A percentile compares a stretch with the other conserved stretches of the same genome.
Evolutionary conservation across 2,113 vertebrate genomes (phyloP).

Genomic region (Sapajus apella): DNA sequence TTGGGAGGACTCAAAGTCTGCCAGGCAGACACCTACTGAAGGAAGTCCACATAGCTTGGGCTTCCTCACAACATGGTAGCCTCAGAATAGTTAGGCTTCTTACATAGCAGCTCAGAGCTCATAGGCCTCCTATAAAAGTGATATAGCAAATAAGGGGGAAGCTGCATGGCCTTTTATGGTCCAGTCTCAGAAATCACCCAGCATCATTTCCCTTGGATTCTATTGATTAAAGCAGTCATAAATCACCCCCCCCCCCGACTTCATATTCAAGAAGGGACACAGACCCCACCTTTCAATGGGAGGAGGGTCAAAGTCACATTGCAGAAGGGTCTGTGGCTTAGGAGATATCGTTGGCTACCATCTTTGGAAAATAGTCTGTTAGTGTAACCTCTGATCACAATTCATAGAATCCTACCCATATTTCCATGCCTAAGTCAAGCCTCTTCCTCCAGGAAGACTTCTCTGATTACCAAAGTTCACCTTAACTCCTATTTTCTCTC

Average conservation of each 20-base stretch:
- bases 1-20: background rate
- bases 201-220: background rate
- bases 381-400: background rate
- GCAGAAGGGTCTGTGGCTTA: background rate
- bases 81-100: background rate
- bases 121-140: background rate
- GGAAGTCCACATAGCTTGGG: background rate
- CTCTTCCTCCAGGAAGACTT: slow-evolving; percentile 1
- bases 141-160: background rate
- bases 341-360: background rate
- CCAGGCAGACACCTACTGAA: background rate
- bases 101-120: background rate
- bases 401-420: background rate
- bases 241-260: background rate
- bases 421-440: background rate
- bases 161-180: background rate
- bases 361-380: slow-evolving; percentile 2
- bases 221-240: background rate
- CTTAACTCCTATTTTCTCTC: background rate
- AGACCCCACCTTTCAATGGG: background rate
- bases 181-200: background rate
- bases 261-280: background rate
- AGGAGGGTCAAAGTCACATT: background rate
- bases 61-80: background rate
- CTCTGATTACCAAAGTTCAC: background rate